Base-by-base conservation (phyloP, 1,140 invertebrate species). In the Temnothorax curvispinosus region DNA sequence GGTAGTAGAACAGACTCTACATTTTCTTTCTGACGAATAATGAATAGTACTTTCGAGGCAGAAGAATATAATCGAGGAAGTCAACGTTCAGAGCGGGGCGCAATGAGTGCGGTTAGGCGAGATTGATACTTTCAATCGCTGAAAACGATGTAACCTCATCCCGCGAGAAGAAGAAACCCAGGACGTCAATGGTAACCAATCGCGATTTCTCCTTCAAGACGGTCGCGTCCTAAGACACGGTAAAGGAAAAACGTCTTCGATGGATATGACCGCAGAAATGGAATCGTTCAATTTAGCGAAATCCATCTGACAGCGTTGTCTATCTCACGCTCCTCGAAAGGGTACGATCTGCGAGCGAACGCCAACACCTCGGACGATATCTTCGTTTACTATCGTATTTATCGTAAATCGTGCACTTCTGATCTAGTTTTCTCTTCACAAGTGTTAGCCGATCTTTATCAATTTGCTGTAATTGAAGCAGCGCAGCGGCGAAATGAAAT, bases 81-180 rank as follows among this genome's bases (percentile, higher is more conserved):
- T 82, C 76, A 27, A 67, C 18, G 54, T 58, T 65, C 52, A 11
- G 52, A 27, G 3, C 74, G 44, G 18, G 44, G 18, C 58, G 62
- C 75, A 35, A 52, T 71, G 75, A 85, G 67, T 91, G 89, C 85
- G 89, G 90, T 91, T 89, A 89, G 71, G 35, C 74, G 76, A 82
- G 76, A 60, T 65, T 69, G 52, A 75, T 62, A 81, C 76, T 91
- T 91, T 86, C 90, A 89, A 91, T 91, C 90, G 75, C n/a, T 65
- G 69, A 54, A 67, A 75, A 38, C 76, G 65, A 84, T 69, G 89
- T 80, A 74, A 18, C 78, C 67, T 69, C 47, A 77, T 80, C 72
- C 13, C 21, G 67, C 78, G 52, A 85, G 81, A 85, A 71, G 86
- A 87, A 77, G 0, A 56, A 38, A 38, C 52, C 18, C 6, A 2